Evolutionary conservation across 2,113 vertebrate genomes (phyloP).

Genomic region (Entomyzon cyanotis): DNA sequence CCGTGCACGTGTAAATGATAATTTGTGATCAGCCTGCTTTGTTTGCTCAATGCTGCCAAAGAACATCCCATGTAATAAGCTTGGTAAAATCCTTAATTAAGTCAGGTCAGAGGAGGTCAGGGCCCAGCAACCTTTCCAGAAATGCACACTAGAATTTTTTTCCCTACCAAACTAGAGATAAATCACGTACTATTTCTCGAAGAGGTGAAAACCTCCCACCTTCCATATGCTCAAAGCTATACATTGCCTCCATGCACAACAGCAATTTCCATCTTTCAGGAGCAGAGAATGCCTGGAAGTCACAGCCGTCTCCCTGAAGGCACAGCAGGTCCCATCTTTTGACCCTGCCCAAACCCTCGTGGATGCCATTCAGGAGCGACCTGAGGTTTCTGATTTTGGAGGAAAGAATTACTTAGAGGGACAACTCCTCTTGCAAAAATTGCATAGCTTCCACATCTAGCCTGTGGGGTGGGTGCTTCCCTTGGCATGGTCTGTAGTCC

Average conservation of each 20-base stretch:
- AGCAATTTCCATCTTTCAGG: not conserved
- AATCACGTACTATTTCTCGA: not conserved
- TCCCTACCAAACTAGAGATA: not conserved
- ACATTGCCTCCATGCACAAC: not conserved
- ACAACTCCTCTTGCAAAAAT: not conserved
- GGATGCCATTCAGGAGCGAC: not conserved
- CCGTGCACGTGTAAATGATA: not conserved
- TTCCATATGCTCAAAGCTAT: not conserved
- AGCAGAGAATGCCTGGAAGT: not conserved
- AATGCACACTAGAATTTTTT: not conserved
- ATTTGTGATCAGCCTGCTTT: conserved; percentile 13
- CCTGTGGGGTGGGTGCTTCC: not conserved
- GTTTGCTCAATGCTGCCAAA: not conserved
- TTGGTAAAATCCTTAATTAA: conserved; percentile 38
- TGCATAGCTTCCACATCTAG: not conserved
- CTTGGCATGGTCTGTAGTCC: not conserved
- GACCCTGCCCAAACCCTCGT: not conserved
- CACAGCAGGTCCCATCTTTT: not conserved
- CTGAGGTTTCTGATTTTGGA: not conserved
- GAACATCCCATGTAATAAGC: conserved; percentile 19
- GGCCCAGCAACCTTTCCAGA: not conserved
- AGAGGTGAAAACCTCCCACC: not conserved
- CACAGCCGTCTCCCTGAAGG: not conserved
- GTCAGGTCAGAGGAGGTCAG: conserved; percentile 23
- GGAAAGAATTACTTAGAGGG: not conserved